Percentiles rank a stretch among this genome's conserved stretches.
These are phyloP conservation scores for Leptinotarsa haldemani DNA, from an alignment of 2,888 invertebrate genomes.

Conservation along the genomic window DNA sequence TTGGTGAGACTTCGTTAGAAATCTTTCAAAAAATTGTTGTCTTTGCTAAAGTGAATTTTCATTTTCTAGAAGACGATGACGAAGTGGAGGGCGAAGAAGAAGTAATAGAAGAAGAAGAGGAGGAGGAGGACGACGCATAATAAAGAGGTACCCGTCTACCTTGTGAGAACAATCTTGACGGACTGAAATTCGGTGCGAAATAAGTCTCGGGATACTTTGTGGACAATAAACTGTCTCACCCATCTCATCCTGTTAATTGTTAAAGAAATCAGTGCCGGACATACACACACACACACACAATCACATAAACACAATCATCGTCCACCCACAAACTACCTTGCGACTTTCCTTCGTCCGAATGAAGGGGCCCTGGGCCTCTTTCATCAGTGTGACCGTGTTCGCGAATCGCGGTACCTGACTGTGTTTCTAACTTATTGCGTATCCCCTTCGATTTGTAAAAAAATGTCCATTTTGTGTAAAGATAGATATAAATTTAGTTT, in stretches of 20 bases:
- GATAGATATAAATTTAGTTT: constrained; percentile 67
- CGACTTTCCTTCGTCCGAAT: constrained; percentile 51
- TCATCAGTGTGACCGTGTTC: constrained; percentile 57
- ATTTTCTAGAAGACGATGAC: constrained; percentile 62
- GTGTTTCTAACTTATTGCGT: constrained; percentile 63
- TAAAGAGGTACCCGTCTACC: constrained; percentile 57
- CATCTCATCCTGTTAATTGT: constrained; percentile 24
- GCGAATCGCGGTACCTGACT: constrained; percentile 62
- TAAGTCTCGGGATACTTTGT: constrained; percentile 62
- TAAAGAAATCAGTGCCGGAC: constrained; percentile 44
- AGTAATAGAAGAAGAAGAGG: constrained; percentile 58
- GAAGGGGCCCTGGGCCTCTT: constrained; percentile 47
- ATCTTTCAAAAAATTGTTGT: too few relatives aligned
- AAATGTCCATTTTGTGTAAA: constrained; percentile 68
- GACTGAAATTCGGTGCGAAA: constrained; percentile 56
- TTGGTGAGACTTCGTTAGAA: too few relatives aligned
- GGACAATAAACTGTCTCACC: constrained; percentile 46
- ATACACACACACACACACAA: constrained; percentile 40
- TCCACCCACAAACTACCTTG: constrained; percentile 59
- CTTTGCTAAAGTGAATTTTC: not conserved
- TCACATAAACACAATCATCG: constrained; percentile 30
- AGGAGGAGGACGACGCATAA: constrained; percentile 67
- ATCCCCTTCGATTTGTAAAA: constrained; percentile 66
- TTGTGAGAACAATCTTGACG: constrained; percentile 57
- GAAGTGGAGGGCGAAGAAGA: constrained; percentile 64